phyloP scores from a whole-genome alignment of 2,888 invertebrate genomes.

The Selenia dentaria region DNA sequence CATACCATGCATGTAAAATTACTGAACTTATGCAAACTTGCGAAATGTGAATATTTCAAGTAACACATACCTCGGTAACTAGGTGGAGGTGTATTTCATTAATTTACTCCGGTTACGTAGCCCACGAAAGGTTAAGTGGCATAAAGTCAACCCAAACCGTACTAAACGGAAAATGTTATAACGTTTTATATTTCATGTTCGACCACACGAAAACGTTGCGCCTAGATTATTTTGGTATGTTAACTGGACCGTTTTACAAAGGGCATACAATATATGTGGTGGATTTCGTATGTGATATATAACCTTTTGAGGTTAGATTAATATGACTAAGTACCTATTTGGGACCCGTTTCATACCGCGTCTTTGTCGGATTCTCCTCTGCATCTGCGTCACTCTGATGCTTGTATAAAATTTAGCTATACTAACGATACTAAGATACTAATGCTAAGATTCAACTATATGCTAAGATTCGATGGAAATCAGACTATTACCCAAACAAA shows the following conservation, averaged over 20 bases:
- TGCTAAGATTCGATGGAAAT: no score
- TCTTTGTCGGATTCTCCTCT: no score
- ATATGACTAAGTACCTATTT: no score
- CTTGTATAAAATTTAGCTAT: no score
- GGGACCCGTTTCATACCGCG: no score
- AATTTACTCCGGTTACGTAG: conserved; percentile 10
- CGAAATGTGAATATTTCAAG: not conserved
- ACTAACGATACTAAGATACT: no score
- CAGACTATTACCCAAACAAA: no score
- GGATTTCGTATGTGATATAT: no score
- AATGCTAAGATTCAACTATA: no score
- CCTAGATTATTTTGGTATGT: conserved; percentile 13
- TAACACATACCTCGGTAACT: conserved; percentile 9
- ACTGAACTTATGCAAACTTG: not conserved
- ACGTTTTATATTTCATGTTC: conserved; percentile 15
- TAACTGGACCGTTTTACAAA: conserved; percentile 23
- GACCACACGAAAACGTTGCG: conserved; percentile 11
- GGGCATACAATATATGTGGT: conserved; percentile 7
- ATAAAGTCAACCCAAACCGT: conserved; percentile 18
- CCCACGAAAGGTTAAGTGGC: conserved; percentile 20
- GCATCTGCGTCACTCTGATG: no score
- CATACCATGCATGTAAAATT: not conserved
- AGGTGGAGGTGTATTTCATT: conserved; percentile 13
- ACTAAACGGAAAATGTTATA: conserved; percentile 18
- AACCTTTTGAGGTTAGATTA: no score